Conservation (phyloP, 2,888 invertebrate species). For the Onchidella celtica region DNA sequence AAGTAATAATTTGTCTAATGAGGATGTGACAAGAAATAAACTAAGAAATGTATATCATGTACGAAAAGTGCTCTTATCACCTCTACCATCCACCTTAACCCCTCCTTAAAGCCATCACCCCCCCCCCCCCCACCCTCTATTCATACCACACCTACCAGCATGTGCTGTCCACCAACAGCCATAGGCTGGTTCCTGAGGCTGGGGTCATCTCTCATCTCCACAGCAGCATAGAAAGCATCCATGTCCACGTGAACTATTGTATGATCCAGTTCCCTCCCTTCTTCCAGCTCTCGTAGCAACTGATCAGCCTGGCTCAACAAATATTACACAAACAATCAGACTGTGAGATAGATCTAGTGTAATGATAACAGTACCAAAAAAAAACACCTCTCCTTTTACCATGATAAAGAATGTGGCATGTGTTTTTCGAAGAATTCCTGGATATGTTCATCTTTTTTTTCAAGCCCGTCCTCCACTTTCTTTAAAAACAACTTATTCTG, state of each 20-base stretch:
- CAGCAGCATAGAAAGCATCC: conserved; percentile 85
- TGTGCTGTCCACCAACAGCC: conserved; percentile 83
- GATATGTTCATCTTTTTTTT: too few species aligned
- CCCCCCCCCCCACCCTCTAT: background rate
- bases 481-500: too few species aligned
- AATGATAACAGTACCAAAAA: too few species aligned
- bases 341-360: too few species aligned
- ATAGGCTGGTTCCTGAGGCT: conserved; percentile 82
- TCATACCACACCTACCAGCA: conserved; percentile 81
- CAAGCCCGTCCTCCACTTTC: too few species aligned
- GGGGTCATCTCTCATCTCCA: conserved; percentile 82
- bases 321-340: too few species aligned
- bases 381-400: too few species aligned
- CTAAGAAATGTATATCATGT: too few species aligned
- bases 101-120: background rate
- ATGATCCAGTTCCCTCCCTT: conserved; percentile 79
- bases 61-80: background rate
- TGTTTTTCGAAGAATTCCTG: too few species aligned
- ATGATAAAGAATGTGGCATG: too few species aligned
- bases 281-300: conserved; percentile 79
- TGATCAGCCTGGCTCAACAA: conserved; percentile 79
- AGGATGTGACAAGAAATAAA: too few species aligned
- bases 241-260: conserved; percentile 84
- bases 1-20: too few species aligned
- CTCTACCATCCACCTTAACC: background rate